These are phyloP conservation scores for Hydropotes inermis DNA, from an alignment of 2,113 vertebrate genomes.

Conservation along the genomic window DNA sequence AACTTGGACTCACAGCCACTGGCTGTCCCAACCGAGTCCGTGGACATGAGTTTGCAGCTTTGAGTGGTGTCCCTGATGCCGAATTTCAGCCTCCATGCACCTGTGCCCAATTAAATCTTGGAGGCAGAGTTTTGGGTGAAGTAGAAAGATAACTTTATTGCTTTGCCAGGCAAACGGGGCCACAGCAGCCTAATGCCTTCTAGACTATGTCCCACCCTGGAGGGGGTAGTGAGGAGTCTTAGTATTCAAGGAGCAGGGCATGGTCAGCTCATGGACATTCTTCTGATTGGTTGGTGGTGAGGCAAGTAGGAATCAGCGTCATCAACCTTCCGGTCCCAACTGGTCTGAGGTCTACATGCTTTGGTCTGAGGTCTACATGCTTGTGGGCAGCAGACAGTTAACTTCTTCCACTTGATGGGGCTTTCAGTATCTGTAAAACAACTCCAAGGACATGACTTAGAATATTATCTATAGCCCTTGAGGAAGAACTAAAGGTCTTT, in stretches of 20 bases:
- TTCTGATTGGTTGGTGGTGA: background rate
- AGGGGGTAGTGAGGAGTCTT: background rate
- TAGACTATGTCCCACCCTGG: background rate
- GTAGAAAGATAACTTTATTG: background rate
- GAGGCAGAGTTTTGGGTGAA: background rate
- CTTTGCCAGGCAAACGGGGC: background rate
- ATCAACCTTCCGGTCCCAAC: background rate
- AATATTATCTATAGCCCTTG: background rate
- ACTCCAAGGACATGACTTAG: background rate
- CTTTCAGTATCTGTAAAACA: background rate
- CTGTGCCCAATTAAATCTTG: background rate
- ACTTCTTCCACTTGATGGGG: background rate
- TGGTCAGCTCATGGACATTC: background rate
- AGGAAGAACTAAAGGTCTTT: background rate
- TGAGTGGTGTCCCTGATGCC: background rate
- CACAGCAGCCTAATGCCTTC: background rate
- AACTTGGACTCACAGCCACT: no score
- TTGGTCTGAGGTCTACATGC: background rate
- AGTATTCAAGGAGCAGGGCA: background rate
- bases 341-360: background rate
- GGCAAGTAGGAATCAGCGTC: background rate
- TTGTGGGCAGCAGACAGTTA: background rate
- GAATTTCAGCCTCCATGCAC: background rate
- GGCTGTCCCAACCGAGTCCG: fast-evolving
- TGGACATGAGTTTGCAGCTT: no score